Base-by-base conservation (phyloP, 2,888 invertebrate genomes). In the Amiota communis region DNA sequence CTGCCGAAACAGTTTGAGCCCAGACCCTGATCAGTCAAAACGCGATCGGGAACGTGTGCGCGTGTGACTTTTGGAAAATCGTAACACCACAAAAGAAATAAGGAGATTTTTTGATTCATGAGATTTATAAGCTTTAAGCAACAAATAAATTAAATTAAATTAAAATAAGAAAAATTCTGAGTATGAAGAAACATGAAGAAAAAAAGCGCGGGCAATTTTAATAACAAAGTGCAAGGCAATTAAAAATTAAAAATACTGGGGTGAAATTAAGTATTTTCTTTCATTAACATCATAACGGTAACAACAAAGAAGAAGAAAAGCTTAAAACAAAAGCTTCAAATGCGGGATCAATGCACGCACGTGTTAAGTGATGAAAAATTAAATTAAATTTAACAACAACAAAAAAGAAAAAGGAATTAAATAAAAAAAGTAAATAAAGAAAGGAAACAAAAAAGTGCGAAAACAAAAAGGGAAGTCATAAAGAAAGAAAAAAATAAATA, bases 21-120 rank as follows among this genome's bases (percentile, higher is more conserved):
- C 81, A 81, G 82, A 81, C 77, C 83, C 77, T 80, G 84, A 76
- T 74, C 77, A 76, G 77, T 75, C 64, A 57, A 78, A 73, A 77
- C 80, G 72, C 80, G 80, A 76, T 59, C 70, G 73, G 72, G 79
- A 74, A 72, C 72, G 63, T 73, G 70, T 64, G 51, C 56, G 59
- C 56, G 56, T 72, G n/a, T 59, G 49, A 36, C 36, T 36, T 36
- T 36, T 36, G 36, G 36, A 36, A 36, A 36, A 36, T 36, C 36
- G 36, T 36, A 36, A 36, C 3, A 36, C 36, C 36, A 36, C 36
- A 4, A 36, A 6, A 36, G 36, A 36, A 36, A 36, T 2, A 36
- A 36, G 36, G 36, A 36, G 6, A 36, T 36, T 36, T 36, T 0
- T 23, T 23, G 23, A 23, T 23, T 23, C 36, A n/a, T n/a, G n/a